A percentile compares a stretch with the other conserved stretches of the same genome.
phyloP scores from a whole-genome alignment of 2,888 invertebrate genomes.

The Tetragonisca angustula region DNA sequence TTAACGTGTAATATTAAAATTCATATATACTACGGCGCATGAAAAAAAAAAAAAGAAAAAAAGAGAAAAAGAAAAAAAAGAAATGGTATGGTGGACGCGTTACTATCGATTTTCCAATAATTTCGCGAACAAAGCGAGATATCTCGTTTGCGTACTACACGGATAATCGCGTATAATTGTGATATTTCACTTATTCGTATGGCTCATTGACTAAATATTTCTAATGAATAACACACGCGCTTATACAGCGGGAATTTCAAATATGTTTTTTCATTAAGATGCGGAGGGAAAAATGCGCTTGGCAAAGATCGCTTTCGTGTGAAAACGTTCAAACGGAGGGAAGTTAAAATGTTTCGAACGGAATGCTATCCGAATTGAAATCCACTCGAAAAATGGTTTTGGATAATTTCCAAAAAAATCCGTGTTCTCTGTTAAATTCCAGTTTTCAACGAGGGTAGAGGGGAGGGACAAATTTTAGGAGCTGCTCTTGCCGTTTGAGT shows the following conservation, averaged over 20 bases:
- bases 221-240: background rate
- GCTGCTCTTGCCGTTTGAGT: background rate
- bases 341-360: background rate
- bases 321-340: background rate
- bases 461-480: background rate
- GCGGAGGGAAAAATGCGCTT: background rate
- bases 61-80: background rate
- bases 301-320: background rate
- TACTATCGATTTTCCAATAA: slow-evolving; percentile 30
- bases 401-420: slow-evolving; percentile 18
- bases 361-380: slow-evolving; percentile 1
- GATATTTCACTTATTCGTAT: background rate
- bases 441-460: background rate
- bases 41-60: background rate
- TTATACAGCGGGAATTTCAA: background rate
- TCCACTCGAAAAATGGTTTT: slow-evolving; percentile 1
- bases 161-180: background rate
- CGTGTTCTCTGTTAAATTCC: background rate
- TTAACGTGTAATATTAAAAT: slow-evolving; percentile 28
- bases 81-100: background rate
- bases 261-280: background rate
- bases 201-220: background rate
- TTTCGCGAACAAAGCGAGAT: background rate
- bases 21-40: background rate
- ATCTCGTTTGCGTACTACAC: too few species aligned